Percentiles rank a stretch among this genome's conserved stretches.
phyloP scores from a whole-genome alignment of 1,140 invertebrate species.

The Mycetomoellerius zeteki region DNA sequence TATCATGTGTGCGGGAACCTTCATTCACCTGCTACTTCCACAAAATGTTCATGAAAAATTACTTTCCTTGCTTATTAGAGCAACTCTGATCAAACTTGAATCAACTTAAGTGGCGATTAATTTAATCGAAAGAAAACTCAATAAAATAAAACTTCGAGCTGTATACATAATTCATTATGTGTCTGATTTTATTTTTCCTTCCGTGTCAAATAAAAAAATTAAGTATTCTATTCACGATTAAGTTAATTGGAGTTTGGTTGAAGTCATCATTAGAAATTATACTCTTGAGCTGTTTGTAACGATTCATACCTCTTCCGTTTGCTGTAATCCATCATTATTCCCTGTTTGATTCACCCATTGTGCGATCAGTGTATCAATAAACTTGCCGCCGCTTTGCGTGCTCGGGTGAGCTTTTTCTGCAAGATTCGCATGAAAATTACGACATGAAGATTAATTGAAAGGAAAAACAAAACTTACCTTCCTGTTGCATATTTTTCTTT shows the following conservation, averaged over 20 bases:
- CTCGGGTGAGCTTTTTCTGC: neutral
- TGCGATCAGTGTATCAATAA: constrained; percentile 56
- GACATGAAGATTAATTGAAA: neutral
- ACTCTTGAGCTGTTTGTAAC: too few species aligned
- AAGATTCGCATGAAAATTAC: neutral
- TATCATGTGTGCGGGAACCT: neutral
- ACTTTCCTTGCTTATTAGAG: neutral
- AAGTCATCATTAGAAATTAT: neutral
- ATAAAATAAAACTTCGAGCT: neutral
- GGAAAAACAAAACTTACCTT: neutral
- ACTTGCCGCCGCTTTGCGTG: constrained; percentile 31
- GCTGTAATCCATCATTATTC: neutral
- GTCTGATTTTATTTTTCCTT: neutral
- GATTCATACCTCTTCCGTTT: constrained; percentile 31
- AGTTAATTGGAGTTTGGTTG: neutral
- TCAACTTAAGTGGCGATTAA: neutral
- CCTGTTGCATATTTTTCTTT: constrained; percentile 13
- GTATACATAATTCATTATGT: neutral
- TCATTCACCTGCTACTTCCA: constrained; percentile 23
- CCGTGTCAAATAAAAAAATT: neutral
- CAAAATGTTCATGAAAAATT: neutral
- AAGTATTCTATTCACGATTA: neutral
- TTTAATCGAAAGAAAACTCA: neutral
- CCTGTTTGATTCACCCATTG: constrained; percentile 65
- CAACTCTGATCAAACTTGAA: neutral